A percentile compares a stretch with the other conserved stretches of the same genome.
Conservation (phyloP, 2,797 vertebrate species). For the Schizopygopsis pylzovi region DNA sequence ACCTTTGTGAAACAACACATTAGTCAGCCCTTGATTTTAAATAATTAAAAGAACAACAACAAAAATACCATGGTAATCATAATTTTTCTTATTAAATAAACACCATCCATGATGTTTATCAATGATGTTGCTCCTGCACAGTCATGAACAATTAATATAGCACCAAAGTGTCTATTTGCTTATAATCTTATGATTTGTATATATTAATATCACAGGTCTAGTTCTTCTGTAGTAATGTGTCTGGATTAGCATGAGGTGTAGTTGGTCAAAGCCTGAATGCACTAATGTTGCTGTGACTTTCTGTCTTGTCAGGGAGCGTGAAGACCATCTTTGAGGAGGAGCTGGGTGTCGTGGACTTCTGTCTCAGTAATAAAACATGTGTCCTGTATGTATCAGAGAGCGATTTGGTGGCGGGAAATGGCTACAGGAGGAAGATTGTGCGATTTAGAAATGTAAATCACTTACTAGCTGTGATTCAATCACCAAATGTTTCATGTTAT, state of each 20-base stretch:
- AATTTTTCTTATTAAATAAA: no score
- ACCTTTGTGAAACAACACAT: no score
- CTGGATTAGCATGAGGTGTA: neutral
- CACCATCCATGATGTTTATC: no score
- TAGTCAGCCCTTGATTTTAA: no score
- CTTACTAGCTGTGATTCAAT: rapidly evolving
- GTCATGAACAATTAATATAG: no score
- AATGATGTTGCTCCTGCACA: no score
- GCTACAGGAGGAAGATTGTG: conserved; percentile 88
- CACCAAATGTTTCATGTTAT: neutral
- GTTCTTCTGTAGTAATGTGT: neutral
- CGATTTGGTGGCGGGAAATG: conserved; percentile 84
- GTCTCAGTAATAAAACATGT: conserved; percentile 83
- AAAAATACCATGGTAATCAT: no score
- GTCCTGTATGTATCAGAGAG: conserved; percentile 89
- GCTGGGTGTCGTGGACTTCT: conserved; percentile 86
- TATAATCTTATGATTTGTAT: no score
- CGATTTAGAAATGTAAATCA: conserved; percentile 87
- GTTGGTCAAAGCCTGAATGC: neutral
- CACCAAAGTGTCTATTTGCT: no score
- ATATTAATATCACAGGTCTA: no score
- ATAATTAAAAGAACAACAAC: no score
- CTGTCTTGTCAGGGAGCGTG: conserved; percentile 73
- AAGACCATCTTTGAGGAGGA: conserved; percentile 83
- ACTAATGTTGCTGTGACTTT: neutral